Evolutionary conservation across 2,797 vertebrate species (phyloP).

Genomic region (Gymnothorax reevesii): DNA sequence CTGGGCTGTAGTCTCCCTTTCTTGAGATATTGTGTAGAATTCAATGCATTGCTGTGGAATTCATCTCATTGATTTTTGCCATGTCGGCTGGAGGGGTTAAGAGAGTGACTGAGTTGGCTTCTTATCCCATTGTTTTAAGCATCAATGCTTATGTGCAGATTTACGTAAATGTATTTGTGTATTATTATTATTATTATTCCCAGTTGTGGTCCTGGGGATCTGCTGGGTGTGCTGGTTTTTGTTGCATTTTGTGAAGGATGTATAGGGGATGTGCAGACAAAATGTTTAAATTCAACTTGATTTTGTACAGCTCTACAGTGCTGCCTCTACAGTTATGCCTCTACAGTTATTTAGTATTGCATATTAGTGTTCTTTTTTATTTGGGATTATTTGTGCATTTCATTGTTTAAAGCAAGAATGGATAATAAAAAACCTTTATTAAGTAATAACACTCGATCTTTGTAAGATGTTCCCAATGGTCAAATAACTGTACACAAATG

Average conservation of each 20-base stretch:
- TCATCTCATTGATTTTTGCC: conserved; percentile 23
- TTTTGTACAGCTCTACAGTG: conserved; percentile 3
- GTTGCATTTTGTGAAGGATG: not conserved
- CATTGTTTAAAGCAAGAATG: not conserved
- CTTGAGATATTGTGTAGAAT: conserved; percentile 17
- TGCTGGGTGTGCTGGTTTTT: not conserved
- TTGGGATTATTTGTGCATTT: not conserved
- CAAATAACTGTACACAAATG: not conserved
- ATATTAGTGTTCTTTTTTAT: not conserved
- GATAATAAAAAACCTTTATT: not conserved
- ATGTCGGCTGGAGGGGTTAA: conserved; percentile 22
- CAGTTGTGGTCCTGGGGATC: not conserved
- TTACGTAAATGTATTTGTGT: conserved; percentile 12
- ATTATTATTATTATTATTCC: not conserved
- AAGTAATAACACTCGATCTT: not conserved
- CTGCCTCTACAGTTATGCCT: not conserved
- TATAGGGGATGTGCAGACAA: not conserved
- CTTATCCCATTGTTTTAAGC: conserved; percentile 6
- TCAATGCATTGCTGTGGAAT: conserved; percentile 10
- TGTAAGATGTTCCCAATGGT: not conserved
- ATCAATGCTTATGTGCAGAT: not conserved
- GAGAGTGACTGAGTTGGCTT: conserved; percentile 21
- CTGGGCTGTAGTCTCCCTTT: conserved; percentile 6
- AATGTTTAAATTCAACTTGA: not conserved
- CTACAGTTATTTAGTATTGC: not conserved